These are phyloP conservation scores for Caenorhabditis tropicalis DNA, from an alignment of 1,140 invertebrate genomes.

Conservation along the genomic window DNA sequence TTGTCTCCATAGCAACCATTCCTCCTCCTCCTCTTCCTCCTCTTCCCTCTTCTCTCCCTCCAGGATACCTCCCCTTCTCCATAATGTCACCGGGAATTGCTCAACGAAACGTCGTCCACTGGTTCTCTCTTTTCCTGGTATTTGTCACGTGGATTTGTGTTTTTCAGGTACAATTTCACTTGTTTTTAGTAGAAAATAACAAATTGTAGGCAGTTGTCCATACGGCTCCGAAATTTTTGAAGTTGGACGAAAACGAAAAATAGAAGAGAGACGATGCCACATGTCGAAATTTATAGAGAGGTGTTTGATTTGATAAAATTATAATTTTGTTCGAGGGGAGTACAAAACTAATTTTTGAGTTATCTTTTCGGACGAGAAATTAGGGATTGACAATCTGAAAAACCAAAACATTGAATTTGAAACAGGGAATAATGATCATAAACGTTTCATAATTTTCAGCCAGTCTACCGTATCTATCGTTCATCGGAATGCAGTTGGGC, in stretches of 20 bases:
- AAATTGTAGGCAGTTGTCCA: not conserved
- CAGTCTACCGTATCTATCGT: not conserved
- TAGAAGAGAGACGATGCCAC: not conserved
- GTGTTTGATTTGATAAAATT: too few species aligned
- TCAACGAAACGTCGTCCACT: not conserved
- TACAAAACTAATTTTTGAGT: too few species aligned
- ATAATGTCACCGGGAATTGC: not conserved
- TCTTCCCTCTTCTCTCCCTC: not conserved
- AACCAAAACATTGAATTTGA: not conserved
- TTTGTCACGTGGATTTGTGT: constrained; percentile 7
- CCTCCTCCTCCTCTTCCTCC: too few species aligned
- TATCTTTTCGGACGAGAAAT: too few species aligned
- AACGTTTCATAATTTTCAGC: not conserved
- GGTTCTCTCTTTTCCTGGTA: not conserved
- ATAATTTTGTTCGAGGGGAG: too few species aligned
- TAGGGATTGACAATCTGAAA: too few species aligned
- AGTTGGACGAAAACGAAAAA: not conserved
- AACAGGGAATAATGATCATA: not conserved
- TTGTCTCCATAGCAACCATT: too few species aligned
- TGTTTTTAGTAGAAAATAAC: too few species aligned
- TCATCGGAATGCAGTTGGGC: constrained; percentile 22
- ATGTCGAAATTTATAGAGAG: constrained; percentile 3
- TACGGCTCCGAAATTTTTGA: not conserved
- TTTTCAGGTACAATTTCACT: too few species aligned
- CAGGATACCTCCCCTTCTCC: not conserved